A percentile compares a stretch with the other conserved stretches of the same genome.
These are phyloP conservation scores for Euspilapteryx auroguttella DNA, from an alignment of 2,888 invertebrate species.

Conservation along the genomic window DNA sequence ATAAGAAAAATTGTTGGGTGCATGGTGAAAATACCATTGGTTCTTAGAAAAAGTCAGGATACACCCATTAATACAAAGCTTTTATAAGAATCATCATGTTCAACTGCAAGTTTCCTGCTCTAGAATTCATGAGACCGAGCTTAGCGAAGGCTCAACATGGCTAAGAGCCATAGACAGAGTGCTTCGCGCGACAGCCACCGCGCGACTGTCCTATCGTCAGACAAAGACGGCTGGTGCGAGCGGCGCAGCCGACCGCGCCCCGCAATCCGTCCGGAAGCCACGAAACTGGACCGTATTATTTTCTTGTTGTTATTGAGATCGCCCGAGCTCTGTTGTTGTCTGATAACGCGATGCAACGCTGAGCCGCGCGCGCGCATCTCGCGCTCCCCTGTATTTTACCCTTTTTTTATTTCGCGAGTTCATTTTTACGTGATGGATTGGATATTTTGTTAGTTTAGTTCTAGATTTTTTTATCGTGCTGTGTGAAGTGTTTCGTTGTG, in stretches of 20 bases:
- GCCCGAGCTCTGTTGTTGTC: slow-evolving; percentile 60
- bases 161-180: too few species aligned
- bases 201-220: slow-evolving; percentile 45
- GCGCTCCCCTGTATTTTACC: too few species aligned
- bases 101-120: too few species aligned
- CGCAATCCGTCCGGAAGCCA: slow-evolving; percentile 58
- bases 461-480: background rate
- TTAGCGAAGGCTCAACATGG: too few species aligned
- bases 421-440: slow-evolving; percentile 35
- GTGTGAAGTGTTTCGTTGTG: background rate
- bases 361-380: slow-evolving; percentile 49
- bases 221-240: slow-evolving; percentile 34
- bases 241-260: slow-evolving; percentile 32
- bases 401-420: too few species aligned
- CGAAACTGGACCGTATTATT: slow-evolving; percentile 63
- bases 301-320: slow-evolving; percentile 62
- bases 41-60: too few species aligned
- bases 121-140: too few species aligned
- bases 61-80: too few species aligned
- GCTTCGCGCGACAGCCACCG: too few species aligned
- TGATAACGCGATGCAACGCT: slow-evolving; percentile 58
- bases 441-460: slow-evolving; percentile 31
- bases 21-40: too few species aligned
- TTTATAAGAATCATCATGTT: too few species aligned
- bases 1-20: too few species aligned